Percentiles rank a stretch among this genome's conserved stretches.
Conservation (phyloP, 2,888 invertebrate species). For the Thecophora atra region DNA sequence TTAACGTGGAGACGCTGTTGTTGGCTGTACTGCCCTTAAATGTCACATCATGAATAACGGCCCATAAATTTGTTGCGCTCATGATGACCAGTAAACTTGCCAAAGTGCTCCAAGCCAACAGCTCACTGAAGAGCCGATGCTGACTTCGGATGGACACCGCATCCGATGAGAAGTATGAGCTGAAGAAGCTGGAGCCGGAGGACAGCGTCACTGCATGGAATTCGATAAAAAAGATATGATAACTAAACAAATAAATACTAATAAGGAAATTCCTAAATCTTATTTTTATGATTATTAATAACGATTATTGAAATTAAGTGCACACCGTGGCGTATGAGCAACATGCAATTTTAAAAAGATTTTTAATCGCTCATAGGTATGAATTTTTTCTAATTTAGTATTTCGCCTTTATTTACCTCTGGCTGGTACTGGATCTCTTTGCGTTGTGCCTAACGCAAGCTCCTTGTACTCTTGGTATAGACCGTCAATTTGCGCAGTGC, state of each 20-base stretch:
- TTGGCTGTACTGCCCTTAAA: background rate
- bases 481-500: constrained; percentile 75
- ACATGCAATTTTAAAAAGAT: too few species aligned
- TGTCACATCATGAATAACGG: constrained; percentile 5
- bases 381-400: too few species aligned
- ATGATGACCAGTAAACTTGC: constrained; percentile 24
- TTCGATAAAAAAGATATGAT: constrained; percentile 15
- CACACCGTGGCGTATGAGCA: too few species aligned
- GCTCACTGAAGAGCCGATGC: constrained; percentile 38
- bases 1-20: background rate
- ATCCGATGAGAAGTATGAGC: constrained; percentile 58
- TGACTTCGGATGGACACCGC: constrained; percentile 40
- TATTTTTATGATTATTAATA: background rate
- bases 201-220: constrained; percentile 59
- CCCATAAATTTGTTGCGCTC: background rate
- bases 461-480: constrained; percentile 77
- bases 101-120: constrained; percentile 36
- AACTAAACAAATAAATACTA: constrained; percentile 5
- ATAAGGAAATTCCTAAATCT: background rate
- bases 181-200: constrained; percentile 61
- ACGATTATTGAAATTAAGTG: background rate
- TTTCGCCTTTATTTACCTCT: constrained; percentile 72
- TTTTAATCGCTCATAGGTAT: too few species aligned
- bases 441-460: constrained; percentile 75
- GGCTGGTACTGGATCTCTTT: constrained; percentile 81